Conservation (phyloP, 2,888 invertebrate genomes). For the Trichacis sp. region DNA sequence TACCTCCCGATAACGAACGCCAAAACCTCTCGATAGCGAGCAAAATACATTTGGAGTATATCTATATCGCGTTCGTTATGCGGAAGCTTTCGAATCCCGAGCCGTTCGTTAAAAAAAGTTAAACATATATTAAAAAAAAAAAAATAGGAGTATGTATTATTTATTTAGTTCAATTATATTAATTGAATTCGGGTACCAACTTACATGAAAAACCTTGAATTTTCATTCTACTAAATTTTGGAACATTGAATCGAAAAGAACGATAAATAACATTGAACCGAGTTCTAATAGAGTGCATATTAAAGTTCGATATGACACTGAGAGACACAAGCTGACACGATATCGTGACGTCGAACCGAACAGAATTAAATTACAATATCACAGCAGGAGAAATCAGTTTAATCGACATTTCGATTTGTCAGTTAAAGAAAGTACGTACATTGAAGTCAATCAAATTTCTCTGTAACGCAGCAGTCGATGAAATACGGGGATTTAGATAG, state of each 20-base stretch:
- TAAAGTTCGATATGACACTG: slow-evolving; percentile 30
- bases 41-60: no score
- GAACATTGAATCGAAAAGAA: slow-evolving; percentile 20
- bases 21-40: no score
- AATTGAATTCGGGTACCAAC: no score
- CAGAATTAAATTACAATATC: slow-evolving; percentile 26
- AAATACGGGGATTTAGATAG: not conserved
- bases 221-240: slow-evolving; percentile 18
- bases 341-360: slow-evolving; percentile 29
- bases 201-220: not conserved
- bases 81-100: no score
- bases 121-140: no score
- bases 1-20: no score
- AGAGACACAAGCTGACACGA: slow-evolving; percentile 39
- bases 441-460: slow-evolving; percentile 6
- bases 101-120: no score
- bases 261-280: slow-evolving; percentile 28
- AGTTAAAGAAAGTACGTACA: slow-evolving; percentile 13
- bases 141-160: no score
- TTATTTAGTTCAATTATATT: no score
- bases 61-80: no score
- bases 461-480: not conserved
- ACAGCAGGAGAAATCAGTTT: slow-evolving; percentile 29
- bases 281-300: slow-evolving; percentile 28
- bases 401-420: slow-evolving; percentile 21